phyloP scores from a whole-genome alignment of 2,797 vertebrate genomes.

The Philypnodon macrostomus region DNA sequence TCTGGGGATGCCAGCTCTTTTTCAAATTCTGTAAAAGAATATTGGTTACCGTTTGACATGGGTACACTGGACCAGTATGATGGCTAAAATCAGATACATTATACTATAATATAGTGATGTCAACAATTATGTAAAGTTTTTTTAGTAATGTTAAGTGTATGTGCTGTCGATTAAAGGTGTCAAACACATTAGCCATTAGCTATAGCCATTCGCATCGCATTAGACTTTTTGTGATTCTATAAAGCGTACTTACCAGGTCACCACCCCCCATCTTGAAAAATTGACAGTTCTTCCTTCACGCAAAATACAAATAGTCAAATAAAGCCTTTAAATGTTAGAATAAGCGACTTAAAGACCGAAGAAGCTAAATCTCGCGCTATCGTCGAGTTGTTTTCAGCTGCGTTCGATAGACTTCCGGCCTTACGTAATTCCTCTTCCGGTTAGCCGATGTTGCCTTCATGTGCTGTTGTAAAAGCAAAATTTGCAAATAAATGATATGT shows the following conservation, averaged over 20 bases:
- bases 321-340: neutral
- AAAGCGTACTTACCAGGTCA: slow-evolving; percentile 67
- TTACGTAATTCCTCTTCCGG: slow-evolving; percentile 30
- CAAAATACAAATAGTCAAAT: slow-evolving; percentile 1
- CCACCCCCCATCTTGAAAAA: slow-evolving; percentile 73
- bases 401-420: slow-evolving; percentile 33
- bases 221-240: neutral
- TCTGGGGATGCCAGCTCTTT: slow-evolving; percentile 99
- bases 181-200: slow-evolving; percentile 4
- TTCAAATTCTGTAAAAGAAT: slow-evolving; percentile 84
- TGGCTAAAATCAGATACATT: too few species aligned
- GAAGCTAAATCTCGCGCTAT: slow-evolving; percentile 17
- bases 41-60: neutral
- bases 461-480: fast-evolving
- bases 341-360: neutral
- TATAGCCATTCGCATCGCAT: neutral
- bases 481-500: neutral
- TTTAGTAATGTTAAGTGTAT: too few species aligned
- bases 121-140: too few species aligned
- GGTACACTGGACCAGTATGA: too few species aligned
- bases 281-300: neutral
- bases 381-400: neutral
- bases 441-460: slow-evolving; percentile 16
- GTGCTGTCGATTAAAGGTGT: too few species aligned
- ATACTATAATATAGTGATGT: too few species aligned